A percentile compares a stretch with the other conserved stretches of the same genome.
Conservation (phyloP, 2,113 vertebrate species). For the Glareola pratincola region DNA sequence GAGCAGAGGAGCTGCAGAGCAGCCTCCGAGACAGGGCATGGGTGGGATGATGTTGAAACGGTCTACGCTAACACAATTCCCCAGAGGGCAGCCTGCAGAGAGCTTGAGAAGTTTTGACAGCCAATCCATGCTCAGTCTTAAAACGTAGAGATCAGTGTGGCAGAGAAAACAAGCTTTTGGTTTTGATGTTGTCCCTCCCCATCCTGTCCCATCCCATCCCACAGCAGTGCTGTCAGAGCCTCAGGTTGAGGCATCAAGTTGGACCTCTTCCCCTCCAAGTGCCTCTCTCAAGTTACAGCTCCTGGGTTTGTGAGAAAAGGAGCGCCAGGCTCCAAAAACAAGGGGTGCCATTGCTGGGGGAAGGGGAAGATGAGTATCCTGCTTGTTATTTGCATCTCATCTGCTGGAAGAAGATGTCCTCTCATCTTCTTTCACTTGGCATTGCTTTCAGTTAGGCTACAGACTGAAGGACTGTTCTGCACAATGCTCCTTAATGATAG, state of each 20-base stretch:
- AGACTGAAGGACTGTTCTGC: not conserved
- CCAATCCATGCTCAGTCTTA: not conserved
- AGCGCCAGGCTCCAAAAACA: not conserved
- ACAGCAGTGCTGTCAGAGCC: not conserved
- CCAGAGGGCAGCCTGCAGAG: not conserved
- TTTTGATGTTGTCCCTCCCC: not conserved
- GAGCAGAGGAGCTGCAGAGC: not conserved
- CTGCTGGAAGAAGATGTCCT: not conserved
- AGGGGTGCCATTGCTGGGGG: not conserved
- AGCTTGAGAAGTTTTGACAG: not conserved
- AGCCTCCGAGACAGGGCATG: not conserved
- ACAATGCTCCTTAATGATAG: not conserved
- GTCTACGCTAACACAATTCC: not conserved
- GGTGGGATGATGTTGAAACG: not conserved
- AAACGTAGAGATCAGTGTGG: not conserved
- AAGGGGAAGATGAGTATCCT: not conserved
- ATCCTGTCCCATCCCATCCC: not conserved
- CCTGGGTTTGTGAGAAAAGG: not conserved
- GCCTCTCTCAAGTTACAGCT: not conserved
- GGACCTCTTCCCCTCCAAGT: not conserved
- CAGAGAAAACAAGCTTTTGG: not conserved
- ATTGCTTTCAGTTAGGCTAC: not conserved
- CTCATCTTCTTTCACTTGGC: not conserved
- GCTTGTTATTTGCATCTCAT: not conserved
- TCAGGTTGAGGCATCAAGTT: not conserved